Base-by-base conservation (phyloP, 2,888 invertebrate genomes). In the Amphiduros pacificus region DNA sequence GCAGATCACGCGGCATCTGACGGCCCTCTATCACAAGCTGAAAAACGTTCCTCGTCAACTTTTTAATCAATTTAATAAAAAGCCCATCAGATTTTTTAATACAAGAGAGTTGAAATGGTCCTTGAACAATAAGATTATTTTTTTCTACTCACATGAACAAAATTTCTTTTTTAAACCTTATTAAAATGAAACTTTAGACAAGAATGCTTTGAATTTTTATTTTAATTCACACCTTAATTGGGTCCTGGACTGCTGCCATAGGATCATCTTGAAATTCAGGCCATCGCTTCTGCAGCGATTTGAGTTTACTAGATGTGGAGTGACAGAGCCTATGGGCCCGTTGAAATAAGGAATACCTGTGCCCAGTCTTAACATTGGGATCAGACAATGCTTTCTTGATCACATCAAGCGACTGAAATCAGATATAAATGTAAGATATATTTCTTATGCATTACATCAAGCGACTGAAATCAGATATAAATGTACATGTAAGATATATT, bases 331-430 rank as follows among this genome's bases (percentile, higher is more conserved):
- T 80, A 58, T 76, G 73, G 20, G 81, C 82, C 63, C 85, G 71
- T 60, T 75, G 72, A 60, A 78, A 77, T n/a, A 85, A 68, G 5
- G 83, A 75, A 41, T 82, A 75, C 54, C 83, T 77, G 66, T 82
- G 79, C 2, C 83, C 83, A 9, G 76, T 74, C 61, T 77, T 72
- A 2, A 85, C 82, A 57, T 68, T 63, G 0, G 68, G 57, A 68
- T 85, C 85, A 0, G 62, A 61, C 17, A 85, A 65, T 2, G 78
- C 84, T 24, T 71, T 57, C 58, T 73, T 68, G 17, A 83, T 74
- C 9, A 73, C 76, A 50, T 80, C 71, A 50, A 81, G 70, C 29
- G 83, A 79, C 83, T 84, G 70, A 0, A 61, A 44, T n/a, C 4
- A n/a, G 44, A 1, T 27, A 55, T 51, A 36, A 36, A 9, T 14